Evolutionary conservation across 2,888 invertebrate species (phyloP).

Genomic region (Tineola bisselliella): DNA sequence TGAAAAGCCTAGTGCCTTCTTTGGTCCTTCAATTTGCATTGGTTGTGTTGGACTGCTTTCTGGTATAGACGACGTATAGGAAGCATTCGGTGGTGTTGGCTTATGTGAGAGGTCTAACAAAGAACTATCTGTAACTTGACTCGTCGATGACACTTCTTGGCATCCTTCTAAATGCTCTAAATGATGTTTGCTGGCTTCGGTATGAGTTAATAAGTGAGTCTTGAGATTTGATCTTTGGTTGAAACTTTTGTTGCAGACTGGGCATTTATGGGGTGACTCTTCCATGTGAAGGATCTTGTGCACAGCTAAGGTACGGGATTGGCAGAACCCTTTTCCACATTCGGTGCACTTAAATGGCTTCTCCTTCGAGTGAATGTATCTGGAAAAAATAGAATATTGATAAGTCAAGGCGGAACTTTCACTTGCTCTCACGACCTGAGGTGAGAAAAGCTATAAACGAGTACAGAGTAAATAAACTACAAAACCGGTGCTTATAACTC

Average conservation of each 20-base stretch:
- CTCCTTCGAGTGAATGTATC: constrained; percentile 98
- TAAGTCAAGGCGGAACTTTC: constrained; percentile 26
- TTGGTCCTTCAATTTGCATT: constrained; percentile 50
- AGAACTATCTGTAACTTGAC: constrained; percentile 52
- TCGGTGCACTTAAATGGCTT: constrained; percentile 97
- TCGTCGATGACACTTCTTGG: constrained; percentile 62
- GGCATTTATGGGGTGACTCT: constrained; percentile 93
- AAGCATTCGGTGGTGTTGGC: constrained; percentile 40
- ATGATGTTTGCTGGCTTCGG: constrained; percentile 70
- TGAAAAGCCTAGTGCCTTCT: constrained; percentile 76
- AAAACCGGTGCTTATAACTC: constrained; percentile 29
- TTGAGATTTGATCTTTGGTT: constrained; percentile 93
- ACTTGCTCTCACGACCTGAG: constrained; percentile 21
- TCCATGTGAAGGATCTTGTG: constrained; percentile 95
- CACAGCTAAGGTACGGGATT: constrained; percentile 93
- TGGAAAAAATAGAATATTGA: constrained; percentile 51
- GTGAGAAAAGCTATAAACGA: constrained; percentile 25
- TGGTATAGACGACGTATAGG: constrained; percentile 33
- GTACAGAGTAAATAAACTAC: constrained; percentile 33
- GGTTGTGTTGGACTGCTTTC: constrained; percentile 30
- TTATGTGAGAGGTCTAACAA: constrained; percentile 69
- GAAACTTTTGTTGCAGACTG: constrained; percentile 87
- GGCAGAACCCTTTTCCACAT: constrained; percentile 98
- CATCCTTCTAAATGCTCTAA: constrained; percentile 60
- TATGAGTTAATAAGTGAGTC: constrained; percentile 88